Evolutionary conservation across 2,888 invertebrate species (phyloP).

Genomic region (Yponomeuta evonymella): DNA sequence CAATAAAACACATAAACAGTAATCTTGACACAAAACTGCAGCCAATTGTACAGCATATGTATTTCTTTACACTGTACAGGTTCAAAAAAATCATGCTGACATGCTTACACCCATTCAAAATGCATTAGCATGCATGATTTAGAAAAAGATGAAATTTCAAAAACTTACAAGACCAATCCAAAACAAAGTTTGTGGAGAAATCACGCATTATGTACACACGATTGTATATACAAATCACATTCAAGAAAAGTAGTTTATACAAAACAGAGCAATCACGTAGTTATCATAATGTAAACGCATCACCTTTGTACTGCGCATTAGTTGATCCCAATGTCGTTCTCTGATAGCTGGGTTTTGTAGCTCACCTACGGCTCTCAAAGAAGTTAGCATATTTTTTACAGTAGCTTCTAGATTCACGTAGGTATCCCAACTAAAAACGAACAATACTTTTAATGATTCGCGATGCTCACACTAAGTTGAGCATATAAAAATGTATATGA

Average conservation of each 20-base stretch:
- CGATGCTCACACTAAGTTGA: too few species aligned
- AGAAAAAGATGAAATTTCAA: background rate
- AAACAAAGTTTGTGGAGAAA: slow-evolving; percentile 1
- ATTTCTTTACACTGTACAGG: slow-evolving; percentile 6
- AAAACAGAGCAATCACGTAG: background rate
- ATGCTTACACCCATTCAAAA: slow-evolving; percentile 1
- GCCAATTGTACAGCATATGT: slow-evolving; percentile 16
- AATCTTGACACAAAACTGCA: slow-evolving; percentile 23
- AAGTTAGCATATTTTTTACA: slow-evolving; percentile 97
- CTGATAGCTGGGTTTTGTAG: slow-evolving; percentile 97
- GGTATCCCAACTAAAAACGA: slow-evolving; percentile 84
- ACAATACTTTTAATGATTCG: background rate
- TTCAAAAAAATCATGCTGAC: slow-evolving; percentile 6
- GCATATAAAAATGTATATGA: background rate
- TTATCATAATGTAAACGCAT: background rate
- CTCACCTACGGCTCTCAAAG: slow-evolving; percentile 94
- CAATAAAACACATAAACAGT: slow-evolving; percentile 23
- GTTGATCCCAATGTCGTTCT: slow-evolving; percentile 97
- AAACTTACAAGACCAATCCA: slow-evolving; percentile 12
- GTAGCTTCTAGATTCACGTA: slow-evolving; percentile 91
- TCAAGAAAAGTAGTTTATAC: background rate
- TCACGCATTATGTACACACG: slow-evolving; percentile 12
- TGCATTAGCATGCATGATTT: background rate
- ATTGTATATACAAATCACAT: background rate
- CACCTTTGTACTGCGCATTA: slow-evolving; percentile 97